Conservation (phyloP, 2,888 invertebrate species). For the Pemphredon lugubris region DNA sequence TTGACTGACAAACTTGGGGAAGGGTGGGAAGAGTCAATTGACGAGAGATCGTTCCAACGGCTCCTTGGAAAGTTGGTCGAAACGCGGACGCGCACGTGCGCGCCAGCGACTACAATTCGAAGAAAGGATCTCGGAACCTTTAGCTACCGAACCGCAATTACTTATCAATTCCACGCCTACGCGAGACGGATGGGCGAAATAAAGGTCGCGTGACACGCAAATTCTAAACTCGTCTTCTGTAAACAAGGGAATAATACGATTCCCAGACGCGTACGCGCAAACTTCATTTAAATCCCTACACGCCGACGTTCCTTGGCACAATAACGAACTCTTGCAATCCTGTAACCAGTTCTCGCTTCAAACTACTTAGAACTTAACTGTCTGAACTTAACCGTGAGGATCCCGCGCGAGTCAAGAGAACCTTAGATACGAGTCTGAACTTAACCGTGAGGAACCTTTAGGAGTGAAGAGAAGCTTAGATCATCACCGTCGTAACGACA, state of each 20-base stretch:
- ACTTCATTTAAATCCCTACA: not conserved
- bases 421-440: constrained; percentile 42
- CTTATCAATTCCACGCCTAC: too few species aligned
- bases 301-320: constrained; percentile 10
- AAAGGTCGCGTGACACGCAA: not conserved
- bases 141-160: too few species aligned
- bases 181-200: not conserved
- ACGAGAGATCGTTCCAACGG: not conserved
- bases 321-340: constrained; percentile 31
- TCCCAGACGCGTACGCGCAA: constrained; percentile 1
- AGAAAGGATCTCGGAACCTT: too few species aligned
- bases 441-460: constrained; percentile 38
- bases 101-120: too few species aligned
- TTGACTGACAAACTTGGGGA: not conserved
- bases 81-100: too few species aligned
- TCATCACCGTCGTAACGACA: constrained; percentile 59
- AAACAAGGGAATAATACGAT: constrained; percentile 23
- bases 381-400: constrained; percentile 43
- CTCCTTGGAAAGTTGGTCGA: too few species aligned
- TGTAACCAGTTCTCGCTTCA: constrained; percentile 36
- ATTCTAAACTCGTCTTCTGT: not conserved
- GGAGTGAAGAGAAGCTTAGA: constrained; percentile 43
- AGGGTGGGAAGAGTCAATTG: too few species aligned
- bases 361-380: constrained; percentile 39
- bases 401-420: constrained; percentile 29